phyloP scores from a whole-genome alignment of 2,113 vertebrate genomes.

The Rostratula benghalensis region DNA sequence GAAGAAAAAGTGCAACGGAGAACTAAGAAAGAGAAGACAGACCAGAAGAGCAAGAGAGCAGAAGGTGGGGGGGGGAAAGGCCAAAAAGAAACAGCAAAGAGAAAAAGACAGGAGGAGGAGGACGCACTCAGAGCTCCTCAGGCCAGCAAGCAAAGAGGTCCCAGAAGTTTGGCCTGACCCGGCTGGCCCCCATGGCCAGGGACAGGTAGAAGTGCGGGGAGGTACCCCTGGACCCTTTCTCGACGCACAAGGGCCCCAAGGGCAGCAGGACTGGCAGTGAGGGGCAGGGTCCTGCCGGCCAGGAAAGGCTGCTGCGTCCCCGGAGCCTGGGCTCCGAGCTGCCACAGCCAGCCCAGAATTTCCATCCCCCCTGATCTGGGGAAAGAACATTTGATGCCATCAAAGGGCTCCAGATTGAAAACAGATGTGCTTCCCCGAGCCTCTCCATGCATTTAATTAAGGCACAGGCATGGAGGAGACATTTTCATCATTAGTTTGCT shows the following conservation, averaged over 20 bases:
- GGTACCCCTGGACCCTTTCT: background rate
- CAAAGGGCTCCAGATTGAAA: constrained; percentile 96
- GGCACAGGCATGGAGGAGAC: constrained; percentile 86
- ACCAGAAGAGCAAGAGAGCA: background rate
- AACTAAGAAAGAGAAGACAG: background rate
- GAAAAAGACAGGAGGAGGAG: background rate
- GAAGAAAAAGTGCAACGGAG: background rate
- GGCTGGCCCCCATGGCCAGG: fast-evolving
- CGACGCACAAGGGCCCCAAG: fast-evolving
- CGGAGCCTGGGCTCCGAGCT: constrained; percentile 79
- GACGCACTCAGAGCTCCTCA: background rate
- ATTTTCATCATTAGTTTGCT: constrained; percentile 91
- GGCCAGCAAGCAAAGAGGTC: background rate
- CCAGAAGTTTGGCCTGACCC: background rate
- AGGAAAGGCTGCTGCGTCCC: constrained; percentile 65
- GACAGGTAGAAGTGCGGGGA: background rate
- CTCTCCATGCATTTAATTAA: constrained; percentile 99
- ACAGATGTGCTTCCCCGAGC: constrained; percentile 91
- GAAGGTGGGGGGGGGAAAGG: background rate
- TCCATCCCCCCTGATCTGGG: constrained; percentile 89
- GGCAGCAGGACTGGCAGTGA: background rate
- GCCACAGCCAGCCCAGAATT: constrained; percentile 88
- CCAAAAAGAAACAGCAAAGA: background rate
- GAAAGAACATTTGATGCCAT: constrained; percentile 99
- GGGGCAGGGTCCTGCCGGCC: background rate